Evolutionary conservation across 2,888 invertebrate genomes (phyloP).

Genomic region (Lithophane socia): DNA sequence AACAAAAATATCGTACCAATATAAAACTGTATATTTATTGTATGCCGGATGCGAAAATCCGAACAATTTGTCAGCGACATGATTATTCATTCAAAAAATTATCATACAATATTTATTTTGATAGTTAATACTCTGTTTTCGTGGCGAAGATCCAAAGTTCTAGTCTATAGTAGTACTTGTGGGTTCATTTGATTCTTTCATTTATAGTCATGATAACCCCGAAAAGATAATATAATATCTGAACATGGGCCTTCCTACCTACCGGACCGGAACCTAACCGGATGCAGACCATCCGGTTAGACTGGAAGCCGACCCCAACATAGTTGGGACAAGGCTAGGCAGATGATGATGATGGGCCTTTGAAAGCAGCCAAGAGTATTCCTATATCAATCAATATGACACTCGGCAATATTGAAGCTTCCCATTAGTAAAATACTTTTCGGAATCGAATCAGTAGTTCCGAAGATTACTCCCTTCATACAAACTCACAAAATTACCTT

Average conservation of each 20-base stretch:
- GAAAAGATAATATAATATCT: background rate
- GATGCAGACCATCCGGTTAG: too few relatives aligned
- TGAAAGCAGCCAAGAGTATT: background rate
- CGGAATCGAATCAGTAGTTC: background rate
- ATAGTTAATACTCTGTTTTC: background rate
- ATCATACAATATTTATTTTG: conserved; percentile 16
- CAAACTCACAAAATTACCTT: too few relatives aligned
- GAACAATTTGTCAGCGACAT: conserved; percentile 16
- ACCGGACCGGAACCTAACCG: too few relatives aligned
- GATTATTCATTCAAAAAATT: conserved; percentile 22
- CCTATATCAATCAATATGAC: background rate
- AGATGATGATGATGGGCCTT: too few relatives aligned
- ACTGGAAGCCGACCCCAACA: too few relatives aligned
- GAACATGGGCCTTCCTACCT: too few relatives aligned
- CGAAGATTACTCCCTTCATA: background rate
- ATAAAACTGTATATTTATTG: conserved; percentile 13
- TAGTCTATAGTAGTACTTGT: background rate
- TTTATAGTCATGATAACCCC: background rate
- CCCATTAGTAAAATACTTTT: background rate
- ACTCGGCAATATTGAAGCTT: background rate
- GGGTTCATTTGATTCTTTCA: background rate
- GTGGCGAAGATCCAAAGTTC: conserved; percentile 46
- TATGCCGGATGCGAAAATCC: conserved; percentile 23
- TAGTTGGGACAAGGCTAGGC: too few relatives aligned
- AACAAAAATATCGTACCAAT: background rate